Evolutionary conservation across 2,113 vertebrate species (phyloP).

Genomic region (Takifugu bimaculatus): DNA sequence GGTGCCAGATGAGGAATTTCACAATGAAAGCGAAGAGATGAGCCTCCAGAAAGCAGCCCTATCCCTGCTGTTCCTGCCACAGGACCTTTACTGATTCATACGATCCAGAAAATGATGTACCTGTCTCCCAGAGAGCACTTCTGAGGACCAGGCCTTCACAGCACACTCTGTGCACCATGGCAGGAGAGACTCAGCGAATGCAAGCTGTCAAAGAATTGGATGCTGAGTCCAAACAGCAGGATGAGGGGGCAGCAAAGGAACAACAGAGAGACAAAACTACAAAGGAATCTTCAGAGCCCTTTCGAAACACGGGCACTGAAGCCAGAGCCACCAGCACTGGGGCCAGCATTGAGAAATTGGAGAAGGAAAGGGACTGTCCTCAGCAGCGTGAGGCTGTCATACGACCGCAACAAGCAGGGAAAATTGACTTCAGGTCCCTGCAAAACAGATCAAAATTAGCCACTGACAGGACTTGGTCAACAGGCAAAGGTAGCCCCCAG

Average conservation of each 20-base stretch:
- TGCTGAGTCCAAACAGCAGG: slow-evolving; percentile 74
- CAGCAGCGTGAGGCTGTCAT: slow-evolving; percentile 88
- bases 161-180: slow-evolving; percentile 79
- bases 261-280: slow-evolving; percentile 73
- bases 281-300: slow-evolving; percentile 57
- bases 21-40: slow-evolving; percentile 68
- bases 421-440: slow-evolving; percentile 84
- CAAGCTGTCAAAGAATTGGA: slow-evolving; percentile 76
- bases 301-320: slow-evolving; percentile 65
- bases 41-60: slow-evolving; percentile 57
- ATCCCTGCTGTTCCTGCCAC: slow-evolving; percentile 62
- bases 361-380: slow-evolving; percentile 77
- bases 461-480: slow-evolving; percentile 78
- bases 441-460: slow-evolving; percentile 77
- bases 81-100: slow-evolving; percentile 58
- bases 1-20: slow-evolving; percentile 49
- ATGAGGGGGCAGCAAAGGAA: slow-evolving; percentile 76
- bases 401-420: slow-evolving; percentile 82
- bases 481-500: slow-evolving; percentile 75
- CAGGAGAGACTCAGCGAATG: slow-evolving; percentile 85
- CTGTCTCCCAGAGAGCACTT: slow-evolving; percentile 66
- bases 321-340: slow-evolving; percentile 57
- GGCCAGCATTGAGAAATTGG: slow-evolving; percentile 61
- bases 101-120: slow-evolving; percentile 69
- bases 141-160: slow-evolving; percentile 73